Conservation (phyloP, 2,888 invertebrate species). For the Kuschelorhynchus macadamiae region DNA sequence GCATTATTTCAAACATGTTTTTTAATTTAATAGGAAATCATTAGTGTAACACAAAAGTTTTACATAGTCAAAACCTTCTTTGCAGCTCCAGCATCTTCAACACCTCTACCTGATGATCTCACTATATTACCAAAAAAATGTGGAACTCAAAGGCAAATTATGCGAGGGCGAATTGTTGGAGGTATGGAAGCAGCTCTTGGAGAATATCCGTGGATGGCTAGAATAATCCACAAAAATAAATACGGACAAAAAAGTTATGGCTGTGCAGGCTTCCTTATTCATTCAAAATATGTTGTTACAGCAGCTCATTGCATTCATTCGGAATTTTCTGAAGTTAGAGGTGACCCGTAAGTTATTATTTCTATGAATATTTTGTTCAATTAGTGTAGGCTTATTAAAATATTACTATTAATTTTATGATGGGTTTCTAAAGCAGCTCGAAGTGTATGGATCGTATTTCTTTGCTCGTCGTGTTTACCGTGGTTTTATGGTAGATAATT, state of each 20-base stretch:
- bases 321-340: conserved; percentile 47
- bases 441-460: no score
- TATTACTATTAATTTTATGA: no score
- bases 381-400: no score
- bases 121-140: conserved; percentile 60
- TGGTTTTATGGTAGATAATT: no score
- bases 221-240: conserved; percentile 68
- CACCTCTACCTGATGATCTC: neutral
- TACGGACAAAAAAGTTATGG: conserved; percentile 60
- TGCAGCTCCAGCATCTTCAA: neutral
- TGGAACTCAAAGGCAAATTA: conserved; percentile 59
- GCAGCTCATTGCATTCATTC: conserved; percentile 71
- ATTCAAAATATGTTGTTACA: conserved; percentile 70
- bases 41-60: no score
- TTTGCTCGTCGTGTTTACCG: no score
- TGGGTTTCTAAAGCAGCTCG: no score
- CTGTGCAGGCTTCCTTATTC: conserved; percentile 72
- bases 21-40: no score
- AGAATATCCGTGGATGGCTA: conserved; percentile 73
- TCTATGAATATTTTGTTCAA: neutral
- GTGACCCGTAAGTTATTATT: conserved; percentile 54
- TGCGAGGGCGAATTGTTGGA: conserved; percentile 63
- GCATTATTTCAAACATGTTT: no score
- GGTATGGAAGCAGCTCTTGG: conserved; percentile 68
- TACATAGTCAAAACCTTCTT: no score